Percentiles rank a stretch among this genome's conserved stretches.
Evolutionary conservation across 2,888 invertebrate genomes (phyloP).

Genomic region (Augiades crinisus): DNA sequence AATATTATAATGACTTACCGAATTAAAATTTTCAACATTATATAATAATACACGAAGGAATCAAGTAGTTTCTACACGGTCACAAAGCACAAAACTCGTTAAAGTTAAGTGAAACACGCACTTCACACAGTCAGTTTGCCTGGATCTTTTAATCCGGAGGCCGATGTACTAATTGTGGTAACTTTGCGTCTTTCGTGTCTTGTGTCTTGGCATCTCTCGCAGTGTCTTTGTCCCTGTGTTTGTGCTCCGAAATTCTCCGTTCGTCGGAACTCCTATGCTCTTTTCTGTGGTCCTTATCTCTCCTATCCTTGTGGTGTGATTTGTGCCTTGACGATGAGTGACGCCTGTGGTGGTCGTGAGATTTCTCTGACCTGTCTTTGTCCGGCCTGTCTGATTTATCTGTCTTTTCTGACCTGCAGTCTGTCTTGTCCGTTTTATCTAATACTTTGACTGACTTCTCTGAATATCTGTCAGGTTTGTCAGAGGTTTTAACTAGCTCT

Average conservation of each 20-base stretch:
- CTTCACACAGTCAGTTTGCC: neutral
- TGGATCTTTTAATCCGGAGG: slow-evolving; percentile 7
- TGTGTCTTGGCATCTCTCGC: slow-evolving; percentile 39
- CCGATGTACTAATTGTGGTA: slow-evolving; percentile 52
- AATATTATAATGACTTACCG: slow-evolving; percentile 8
- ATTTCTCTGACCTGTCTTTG: slow-evolving; percentile 32
- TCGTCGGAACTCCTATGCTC: slow-evolving; percentile 54
- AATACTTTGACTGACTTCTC: slow-evolving; percentile 25
- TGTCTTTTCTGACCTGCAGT: neutral
- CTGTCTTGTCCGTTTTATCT: slow-evolving; percentile 7
- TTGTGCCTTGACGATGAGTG: slow-evolving; percentile 67
- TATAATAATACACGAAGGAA: no score
- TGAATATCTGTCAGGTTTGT: slow-evolving; percentile 20
- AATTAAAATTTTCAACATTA: neutral
- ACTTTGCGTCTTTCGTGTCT: slow-evolving; percentile 45
- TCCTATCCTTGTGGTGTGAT: slow-evolving; percentile 53
- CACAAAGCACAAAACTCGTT: slow-evolving; percentile 16
- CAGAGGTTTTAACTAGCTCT: slow-evolving; percentile 4
- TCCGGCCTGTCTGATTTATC: slow-evolving; percentile 32
- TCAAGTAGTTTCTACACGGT: neutral
- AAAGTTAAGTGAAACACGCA: no score
- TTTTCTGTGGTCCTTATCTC: slow-evolving; percentile 51
- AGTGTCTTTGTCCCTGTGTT: slow-evolving; percentile 42
- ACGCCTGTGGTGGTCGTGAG: slow-evolving; percentile 54
- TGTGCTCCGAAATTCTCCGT: slow-evolving; percentile 46